A percentile compares a stretch with the other conserved stretches of the same genome.
These are phyloP conservation scores for Alentia gelatinosa DNA, from an alignment of 2,888 invertebrate species.

Conservation along the genomic window DNA sequence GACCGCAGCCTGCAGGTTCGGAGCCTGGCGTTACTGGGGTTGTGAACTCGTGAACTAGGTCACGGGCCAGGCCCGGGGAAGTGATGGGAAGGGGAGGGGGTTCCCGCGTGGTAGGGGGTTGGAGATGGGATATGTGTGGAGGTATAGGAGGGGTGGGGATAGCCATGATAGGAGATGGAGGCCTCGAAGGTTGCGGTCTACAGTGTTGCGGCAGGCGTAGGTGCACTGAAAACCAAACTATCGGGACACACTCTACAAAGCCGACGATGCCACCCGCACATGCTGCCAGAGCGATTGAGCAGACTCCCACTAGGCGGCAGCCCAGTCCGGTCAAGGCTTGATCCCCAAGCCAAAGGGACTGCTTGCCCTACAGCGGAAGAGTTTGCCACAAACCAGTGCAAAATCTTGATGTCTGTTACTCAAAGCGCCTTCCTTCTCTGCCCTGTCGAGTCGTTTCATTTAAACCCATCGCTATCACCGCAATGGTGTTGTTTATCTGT, in stretches of 20 bases:
- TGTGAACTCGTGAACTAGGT: conserved; percentile 55
- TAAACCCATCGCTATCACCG: too few relatives aligned
- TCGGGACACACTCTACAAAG: too few relatives aligned
- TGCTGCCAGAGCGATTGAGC: neutral
- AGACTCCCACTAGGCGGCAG: conserved; percentile 33
- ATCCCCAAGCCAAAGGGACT: too few relatives aligned
- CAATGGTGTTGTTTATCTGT: too few relatives aligned
- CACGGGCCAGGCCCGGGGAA: neutral
- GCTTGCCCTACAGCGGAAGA: too few relatives aligned
- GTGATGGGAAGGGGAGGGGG: neutral
- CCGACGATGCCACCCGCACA: neutral
- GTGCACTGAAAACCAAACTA: too few relatives aligned
- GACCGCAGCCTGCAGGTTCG: conserved; percentile 6
- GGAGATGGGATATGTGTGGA: neutral
- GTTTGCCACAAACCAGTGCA: too few relatives aligned
- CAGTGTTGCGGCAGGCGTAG: neutral
- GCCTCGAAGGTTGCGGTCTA: neutral
- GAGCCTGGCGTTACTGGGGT: conserved; percentile 27
- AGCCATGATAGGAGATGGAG: neutral
- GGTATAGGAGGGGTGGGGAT: neutral
- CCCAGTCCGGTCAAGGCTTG: neutral
- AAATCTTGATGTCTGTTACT: too few relatives aligned
- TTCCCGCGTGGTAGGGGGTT: neutral
- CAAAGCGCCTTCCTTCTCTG: too few relatives aligned
- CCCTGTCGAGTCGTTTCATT: too few relatives aligned